Base-by-base conservation (phyloP, 2,888 invertebrate species). In the Pollenia griseotomentosa region DNA sequence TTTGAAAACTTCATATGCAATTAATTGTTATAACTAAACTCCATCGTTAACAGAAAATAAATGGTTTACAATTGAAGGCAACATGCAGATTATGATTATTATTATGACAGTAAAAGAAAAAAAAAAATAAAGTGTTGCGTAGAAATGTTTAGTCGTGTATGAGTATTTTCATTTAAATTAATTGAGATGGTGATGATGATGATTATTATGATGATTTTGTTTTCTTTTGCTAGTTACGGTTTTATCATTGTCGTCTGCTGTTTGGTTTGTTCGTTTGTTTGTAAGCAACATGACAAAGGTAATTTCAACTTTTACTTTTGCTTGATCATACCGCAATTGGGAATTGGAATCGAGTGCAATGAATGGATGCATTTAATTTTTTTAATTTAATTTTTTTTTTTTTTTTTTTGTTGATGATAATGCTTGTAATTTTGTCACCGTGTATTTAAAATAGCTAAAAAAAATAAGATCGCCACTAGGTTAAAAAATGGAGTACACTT, bases 261-360 rank as follows among this genome's bases (percentile, higher is more conserved):
- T 82, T 63, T 81, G 33, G 33, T 33, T 33, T 33, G 33, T 33
- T 33, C 6, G 33, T 86, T 53, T 88, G 79, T 70, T n/a, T 80
- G 73, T 77, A 78, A 87, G 40, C 57, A 88, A 89, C 89, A 89
- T 89, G 89, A 89, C 89, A 89, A 88, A 89, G 89, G 88, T 89
- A 89, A 89, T 90, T 90, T 89, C 82, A 88, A 80, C 88, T 85
- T 88, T 89, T 89, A 85, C 83, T 85, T 88, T 88, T 84, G 73
- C 84, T 87, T 87, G 87, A 87, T 87, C 84, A 82, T 81, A 84
- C 87, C 87, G 84, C 87, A 87, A 87, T 87, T 84, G 87, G 84
- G 84, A 87, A 87, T 84, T 87, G 78, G 73, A 83, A 82, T 88
- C 84, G 84, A 86, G 78, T 86, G 86, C 86, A 84, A 78, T 83